These are phyloP conservation scores for Lithosia quadra DNA, from an alignment of 2,888 invertebrate genomes.

Conservation along the genomic window DNA sequence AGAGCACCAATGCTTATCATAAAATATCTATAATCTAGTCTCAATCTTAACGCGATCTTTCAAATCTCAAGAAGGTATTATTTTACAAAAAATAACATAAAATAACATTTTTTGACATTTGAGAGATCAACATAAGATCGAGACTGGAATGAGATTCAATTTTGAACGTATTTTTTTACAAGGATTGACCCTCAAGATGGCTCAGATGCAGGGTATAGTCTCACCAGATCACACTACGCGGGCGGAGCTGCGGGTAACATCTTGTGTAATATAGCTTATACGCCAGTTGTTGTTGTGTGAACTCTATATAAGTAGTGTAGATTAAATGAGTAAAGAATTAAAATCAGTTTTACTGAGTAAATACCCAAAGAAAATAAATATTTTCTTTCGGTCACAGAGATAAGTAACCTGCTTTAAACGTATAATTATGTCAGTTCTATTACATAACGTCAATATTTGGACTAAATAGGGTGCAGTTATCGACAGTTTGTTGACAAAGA, in stretches of 20 bases:
- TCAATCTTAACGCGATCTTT: no score
- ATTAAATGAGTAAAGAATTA: neutral
- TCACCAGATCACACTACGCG: neutral
- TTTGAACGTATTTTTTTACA: no score
- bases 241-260: neutral
- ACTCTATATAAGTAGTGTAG: neutral
- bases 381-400: neutral
- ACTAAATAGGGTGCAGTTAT: slow-evolving; percentile 33
- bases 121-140: no score
- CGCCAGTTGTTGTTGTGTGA: neutral
- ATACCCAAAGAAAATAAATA: neutral
- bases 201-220: neutral
- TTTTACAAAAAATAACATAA: no score
- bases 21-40: no score
- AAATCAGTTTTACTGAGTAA: neutral
- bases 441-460: slow-evolving; percentile 31
- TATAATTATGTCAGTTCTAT: slow-evolving; percentile 4
- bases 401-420: neutral
- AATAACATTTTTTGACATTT: no score
- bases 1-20: no score
- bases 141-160: no score
- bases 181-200: no score
- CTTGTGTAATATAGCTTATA: no score
- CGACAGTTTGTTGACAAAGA: slow-evolving; percentile 34
- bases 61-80: no score